phyloP scores from a whole-genome alignment of 2,888 invertebrate genomes.

The Lasiommata megera region DNA sequence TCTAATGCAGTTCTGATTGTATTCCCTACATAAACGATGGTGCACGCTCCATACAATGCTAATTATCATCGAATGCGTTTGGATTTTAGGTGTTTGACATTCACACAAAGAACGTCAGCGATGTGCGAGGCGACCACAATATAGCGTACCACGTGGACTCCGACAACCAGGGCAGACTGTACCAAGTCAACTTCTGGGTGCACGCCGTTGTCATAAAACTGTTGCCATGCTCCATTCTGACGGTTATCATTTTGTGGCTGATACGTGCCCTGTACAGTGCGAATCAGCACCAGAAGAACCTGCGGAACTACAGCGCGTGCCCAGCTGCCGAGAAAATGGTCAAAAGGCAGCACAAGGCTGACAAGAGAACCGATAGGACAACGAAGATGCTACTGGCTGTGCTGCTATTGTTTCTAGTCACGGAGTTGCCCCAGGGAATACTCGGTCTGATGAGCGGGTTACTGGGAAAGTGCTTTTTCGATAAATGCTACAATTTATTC shows the following conservation, averaged over 20 bases:
- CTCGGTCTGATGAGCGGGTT: constrained; percentile 87
- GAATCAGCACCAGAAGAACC: constrained; percentile 86
- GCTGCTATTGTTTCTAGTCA: constrained; percentile 90
- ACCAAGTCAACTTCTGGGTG: constrained; percentile 89
- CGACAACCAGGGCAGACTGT: constrained; percentile 81
- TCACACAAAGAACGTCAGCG: constrained; percentile 70
- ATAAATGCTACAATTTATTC: constrained; percentile 88
- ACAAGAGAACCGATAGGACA: constrained; percentile 91
- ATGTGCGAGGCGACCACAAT: constrained; percentile 53
- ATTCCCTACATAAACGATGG: constrained; percentile 11
- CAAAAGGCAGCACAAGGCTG: constrained; percentile 81
- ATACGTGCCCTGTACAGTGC: constrained; percentile 88
- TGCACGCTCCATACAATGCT: constrained; percentile 36
- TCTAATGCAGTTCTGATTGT: constrained; percentile 13
- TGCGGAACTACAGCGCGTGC: constrained; percentile 84
- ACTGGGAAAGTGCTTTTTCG: constrained; percentile 86
- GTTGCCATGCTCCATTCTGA: constrained; percentile 89
- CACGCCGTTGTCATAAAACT: constrained; percentile 90
- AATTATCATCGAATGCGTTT: constrained; percentile 47
- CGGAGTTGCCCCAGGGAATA: constrained; percentile 93
- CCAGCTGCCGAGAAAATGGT: constrained; percentile 71
- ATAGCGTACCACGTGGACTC: constrained; percentile 75
- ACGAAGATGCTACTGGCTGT: constrained; percentile 95
- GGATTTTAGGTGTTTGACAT: constrained; percentile 68
- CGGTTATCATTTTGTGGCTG: constrained; percentile 86